Evolutionary conservation across 2,888 invertebrate genomes (phyloP).

Genomic region (Hirtodrosophila cameraria): DNA sequence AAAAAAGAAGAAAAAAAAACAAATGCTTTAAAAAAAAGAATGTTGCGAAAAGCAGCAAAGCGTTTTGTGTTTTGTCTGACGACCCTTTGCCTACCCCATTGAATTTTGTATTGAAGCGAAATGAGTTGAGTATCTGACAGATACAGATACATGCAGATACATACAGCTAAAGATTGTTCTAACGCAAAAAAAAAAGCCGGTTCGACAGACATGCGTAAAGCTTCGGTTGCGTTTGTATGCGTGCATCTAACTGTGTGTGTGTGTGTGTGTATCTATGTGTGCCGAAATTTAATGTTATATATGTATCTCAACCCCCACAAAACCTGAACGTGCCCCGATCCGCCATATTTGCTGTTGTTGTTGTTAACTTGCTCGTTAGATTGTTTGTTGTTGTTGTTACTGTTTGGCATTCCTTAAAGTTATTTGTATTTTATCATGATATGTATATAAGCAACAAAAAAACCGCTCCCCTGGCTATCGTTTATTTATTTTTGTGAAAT

Average conservation of each 20-base stretch:
- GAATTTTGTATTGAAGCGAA: slow-evolving; percentile 70
- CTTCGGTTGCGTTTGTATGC: slow-evolving; percentile 12
- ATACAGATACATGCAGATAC: slow-evolving; percentile 35
- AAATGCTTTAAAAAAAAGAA: not conserved
- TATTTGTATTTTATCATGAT: slow-evolving; percentile 35
- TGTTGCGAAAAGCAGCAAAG: slow-evolving; percentile 1
- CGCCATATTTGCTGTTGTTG: slow-evolving; percentile 68
- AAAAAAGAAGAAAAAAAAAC: not conserved
- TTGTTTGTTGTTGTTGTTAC: slow-evolving; percentile 28
- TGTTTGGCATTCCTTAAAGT: slow-evolving; percentile 39
- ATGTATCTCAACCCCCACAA: slow-evolving; percentile 2
- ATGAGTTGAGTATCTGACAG: slow-evolving; percentile 50
- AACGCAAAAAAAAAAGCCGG: slow-evolving; percentile 76
- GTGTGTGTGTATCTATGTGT: slow-evolving; percentile 1
- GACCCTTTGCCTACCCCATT: slow-evolving; percentile 82
- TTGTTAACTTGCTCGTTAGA: slow-evolving; percentile 23
- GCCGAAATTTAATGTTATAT: slow-evolving; percentile 19
- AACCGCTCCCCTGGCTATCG: slow-evolving; percentile 14
- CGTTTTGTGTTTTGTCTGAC: slow-evolving; percentile 8
- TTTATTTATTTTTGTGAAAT: slow-evolving; percentile 32
- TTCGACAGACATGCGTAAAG: slow-evolving; percentile 75
- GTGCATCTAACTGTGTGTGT: slow-evolving; percentile 12
- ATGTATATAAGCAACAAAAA: slow-evolving; percentile 5
- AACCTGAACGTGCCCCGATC: slow-evolving; percentile 24
- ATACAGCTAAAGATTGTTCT: slow-evolving; percentile 46